Evolutionary conservation across 2,113 vertebrate genomes (phyloP), one percentile per base, ranked within the genome.

Genomic region (Cathartes aura): DNA sequence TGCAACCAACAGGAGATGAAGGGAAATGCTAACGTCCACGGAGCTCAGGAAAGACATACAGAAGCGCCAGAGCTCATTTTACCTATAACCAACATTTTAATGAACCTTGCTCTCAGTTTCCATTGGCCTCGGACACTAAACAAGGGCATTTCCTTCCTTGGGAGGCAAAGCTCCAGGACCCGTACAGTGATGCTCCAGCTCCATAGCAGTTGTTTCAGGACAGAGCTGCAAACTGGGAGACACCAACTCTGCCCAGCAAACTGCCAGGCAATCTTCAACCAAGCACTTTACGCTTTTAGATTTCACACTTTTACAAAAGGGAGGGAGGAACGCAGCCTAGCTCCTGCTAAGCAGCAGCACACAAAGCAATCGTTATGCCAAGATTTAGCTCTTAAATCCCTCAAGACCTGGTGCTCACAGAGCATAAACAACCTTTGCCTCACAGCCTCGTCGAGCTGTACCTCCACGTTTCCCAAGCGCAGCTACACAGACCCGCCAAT

Each of bases 301-400:
- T 63, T 52, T 19, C 48, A 42, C 81, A 11, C 66, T 84, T 87
- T 72, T 40, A 53, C 78, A 45, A 72, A 72, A 67, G 48, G 59
- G 64, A n/a, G 53, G 45, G 53, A 55, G 27, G 15, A 68, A 34
- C 24, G 53, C 63, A 82, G 84, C 78, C 84, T 72, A 12, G 68
- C 85, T 90, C 90, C 90, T 29, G 66, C 93, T 85, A 62, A 85
- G 89, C 88, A 71, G 94, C 92, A 62, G 86, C 83, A 84, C 91
- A 95, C 96, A 96, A 97, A 96, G 95, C 93, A n/a, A 79, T 95
- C 76, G 32, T 97, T 96, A 96, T 95, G 95, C 95, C 96, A 95
- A 96, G 94, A 89, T 82, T 97, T 96, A 96, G 87, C 95, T 93
- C 92, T 88, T 75, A 97, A 96, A 97, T 95, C 97, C 97, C 93